phyloP scores from a whole-genome alignment of 2,113 vertebrate species.

The Athene noctua region DNA sequence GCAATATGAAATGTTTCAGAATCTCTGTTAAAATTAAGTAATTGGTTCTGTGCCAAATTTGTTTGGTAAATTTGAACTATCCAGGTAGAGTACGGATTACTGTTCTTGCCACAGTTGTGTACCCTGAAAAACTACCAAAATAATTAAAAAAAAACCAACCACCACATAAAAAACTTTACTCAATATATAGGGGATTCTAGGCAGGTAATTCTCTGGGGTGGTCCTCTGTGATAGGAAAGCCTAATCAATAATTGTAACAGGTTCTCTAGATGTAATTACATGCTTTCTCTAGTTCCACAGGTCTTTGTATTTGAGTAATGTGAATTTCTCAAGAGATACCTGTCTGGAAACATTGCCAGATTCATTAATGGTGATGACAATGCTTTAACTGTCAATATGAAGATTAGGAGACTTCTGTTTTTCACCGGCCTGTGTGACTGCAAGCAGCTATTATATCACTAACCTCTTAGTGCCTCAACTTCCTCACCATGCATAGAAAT shows the following conservation, averaged over 20 bases:
- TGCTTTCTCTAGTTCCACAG: background rate
- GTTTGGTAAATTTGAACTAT: background rate
- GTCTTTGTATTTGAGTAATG: background rate
- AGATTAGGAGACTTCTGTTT: background rate
- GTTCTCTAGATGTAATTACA: background rate
- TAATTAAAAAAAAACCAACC: background rate
- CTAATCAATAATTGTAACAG: background rate
- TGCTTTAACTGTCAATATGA: background rate
- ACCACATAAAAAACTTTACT: background rate
- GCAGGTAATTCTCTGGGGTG: background rate
- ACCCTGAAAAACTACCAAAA: background rate
- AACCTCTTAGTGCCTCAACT: background rate
- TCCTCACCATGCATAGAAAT: background rate
- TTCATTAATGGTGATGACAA: background rate
- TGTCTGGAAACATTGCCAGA: background rate
- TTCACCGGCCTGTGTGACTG: background rate
- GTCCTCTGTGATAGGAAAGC: background rate
- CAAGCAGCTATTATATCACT: background rate
- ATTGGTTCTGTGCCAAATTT: background rate
- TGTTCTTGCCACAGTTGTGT: background rate
- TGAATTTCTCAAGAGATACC: background rate
- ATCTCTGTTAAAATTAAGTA: background rate
- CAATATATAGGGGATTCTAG: background rate
- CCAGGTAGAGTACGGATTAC: background rate
- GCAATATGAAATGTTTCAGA: background rate